These are phyloP conservation scores for Hephaestus fuliginosus DNA, from an alignment of 2,797 vertebrate species.

Conservation along the genomic window DNA sequence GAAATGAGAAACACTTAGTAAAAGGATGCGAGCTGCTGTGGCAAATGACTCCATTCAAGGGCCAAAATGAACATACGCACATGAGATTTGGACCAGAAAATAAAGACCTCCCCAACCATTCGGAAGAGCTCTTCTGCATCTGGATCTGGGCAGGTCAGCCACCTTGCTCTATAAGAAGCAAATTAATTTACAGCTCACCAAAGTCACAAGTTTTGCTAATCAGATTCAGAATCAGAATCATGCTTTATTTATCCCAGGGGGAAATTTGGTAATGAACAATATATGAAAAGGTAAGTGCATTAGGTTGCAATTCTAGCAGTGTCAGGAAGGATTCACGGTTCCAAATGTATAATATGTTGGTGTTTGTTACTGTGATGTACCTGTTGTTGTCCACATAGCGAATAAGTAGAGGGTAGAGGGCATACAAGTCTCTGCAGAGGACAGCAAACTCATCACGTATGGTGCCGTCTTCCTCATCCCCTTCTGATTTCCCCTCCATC, in stretches of 20 bases:
- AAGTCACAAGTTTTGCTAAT: neutral
- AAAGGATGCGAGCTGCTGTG: neutral
- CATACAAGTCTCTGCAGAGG: conserved; percentile 95
- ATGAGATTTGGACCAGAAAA: conserved; percentile 98
- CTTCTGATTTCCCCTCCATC: conserved; percentile 93
- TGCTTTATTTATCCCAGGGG: too few relatives aligned
- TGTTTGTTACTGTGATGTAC: conserved; percentile 70
- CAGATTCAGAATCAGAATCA: too few relatives aligned
- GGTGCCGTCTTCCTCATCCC: conserved; percentile 91
- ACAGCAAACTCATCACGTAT: conserved; percentile 96
- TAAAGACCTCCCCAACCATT: conserved; percentile 97
- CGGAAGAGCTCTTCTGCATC: conserved; percentile 95
- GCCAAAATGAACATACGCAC: conserved; percentile 81
- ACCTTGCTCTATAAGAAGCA: conserved; percentile 87
- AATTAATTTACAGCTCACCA: neutral
- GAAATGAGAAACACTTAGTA: neutral
- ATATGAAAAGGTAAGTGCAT: neutral
- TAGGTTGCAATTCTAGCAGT: neutral
- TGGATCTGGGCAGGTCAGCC: conserved; percentile 91
- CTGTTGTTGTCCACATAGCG: conserved; percentile 98
- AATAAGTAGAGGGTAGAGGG: conserved; percentile 95
- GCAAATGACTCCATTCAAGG: neutral
- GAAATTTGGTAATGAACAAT: neutral
- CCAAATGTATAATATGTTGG: neutral
- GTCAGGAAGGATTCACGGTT: neutral